Evolutionary conservation across 2,888 invertebrate genomes (phyloP).

Genomic region (Hartigia nigra): DNA sequence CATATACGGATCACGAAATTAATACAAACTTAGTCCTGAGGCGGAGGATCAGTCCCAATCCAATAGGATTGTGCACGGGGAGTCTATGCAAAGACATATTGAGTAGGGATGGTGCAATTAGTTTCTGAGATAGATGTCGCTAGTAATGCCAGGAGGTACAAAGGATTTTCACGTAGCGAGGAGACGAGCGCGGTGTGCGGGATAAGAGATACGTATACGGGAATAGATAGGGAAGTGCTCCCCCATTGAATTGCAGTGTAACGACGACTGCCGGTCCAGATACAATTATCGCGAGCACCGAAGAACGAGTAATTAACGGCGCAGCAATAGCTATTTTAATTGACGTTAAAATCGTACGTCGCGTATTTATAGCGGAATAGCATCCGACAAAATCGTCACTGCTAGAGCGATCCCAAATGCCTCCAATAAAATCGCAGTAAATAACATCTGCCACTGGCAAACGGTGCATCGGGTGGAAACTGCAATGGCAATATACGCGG

Average conservation of each 20-base stretch:
- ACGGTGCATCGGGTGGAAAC: not conserved
- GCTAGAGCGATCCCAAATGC: not conserved
- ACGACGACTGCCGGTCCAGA: not conserved
- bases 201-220: not conserved
- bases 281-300: not conserved
- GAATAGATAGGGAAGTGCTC: not conserved
- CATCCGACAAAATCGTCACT: not conserved
- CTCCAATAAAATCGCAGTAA: not conserved
- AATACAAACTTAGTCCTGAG: not conserved
- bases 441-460: not conserved
- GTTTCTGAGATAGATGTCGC: not conserved
- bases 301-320: not conserved
- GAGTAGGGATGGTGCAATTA: not conserved
- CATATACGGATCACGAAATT: not conserved
- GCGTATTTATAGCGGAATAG: not conserved
- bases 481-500: not conserved
- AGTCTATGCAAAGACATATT: not conserved
- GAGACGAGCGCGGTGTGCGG: not conserved
- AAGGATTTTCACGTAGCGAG: not conserved
- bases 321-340: not conserved
- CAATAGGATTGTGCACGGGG: not conserved
- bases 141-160: not conserved
- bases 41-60: not conserved
- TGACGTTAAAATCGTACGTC: not conserved
- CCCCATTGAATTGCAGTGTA: not conserved